phyloP scores from a whole-genome alignment of 2,797 vertebrate genomes.

The Acanthopagrus latus region DNA sequence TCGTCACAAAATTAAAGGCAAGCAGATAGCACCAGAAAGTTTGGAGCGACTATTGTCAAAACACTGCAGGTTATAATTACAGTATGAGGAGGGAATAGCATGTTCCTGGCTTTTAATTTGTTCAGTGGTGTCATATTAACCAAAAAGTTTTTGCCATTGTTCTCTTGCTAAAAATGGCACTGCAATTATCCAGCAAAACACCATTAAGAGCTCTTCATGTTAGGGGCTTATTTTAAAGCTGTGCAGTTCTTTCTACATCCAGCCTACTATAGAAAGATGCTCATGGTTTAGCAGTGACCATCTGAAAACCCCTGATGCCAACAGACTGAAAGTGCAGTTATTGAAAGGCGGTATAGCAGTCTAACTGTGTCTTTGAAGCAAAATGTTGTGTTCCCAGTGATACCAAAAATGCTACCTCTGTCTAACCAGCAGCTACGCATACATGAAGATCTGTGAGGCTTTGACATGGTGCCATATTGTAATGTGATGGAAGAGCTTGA shows the following conservation, averaged over 20 bases:
- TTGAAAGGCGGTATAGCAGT: not conserved
- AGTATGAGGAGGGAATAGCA: not conserved
- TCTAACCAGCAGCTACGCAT: not conserved
- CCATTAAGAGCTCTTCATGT: constrained; percentile 9
- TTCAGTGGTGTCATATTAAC: not conserved
- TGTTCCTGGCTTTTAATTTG: constrained; percentile 2
- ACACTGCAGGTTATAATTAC: constrained; percentile 6
- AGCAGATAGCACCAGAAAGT: not conserved
- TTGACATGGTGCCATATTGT: constrained; percentile 8
- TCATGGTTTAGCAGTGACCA: not conserved
- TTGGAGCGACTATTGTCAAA: not conserved
- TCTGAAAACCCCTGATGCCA: constrained; percentile 12
- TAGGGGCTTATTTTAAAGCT: not conserved
- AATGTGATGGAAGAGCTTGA: constrained; percentile 2
- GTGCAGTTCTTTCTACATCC: not conserved
- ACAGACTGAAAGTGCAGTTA: not conserved
- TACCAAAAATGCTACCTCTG: not conserved
- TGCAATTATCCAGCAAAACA: constrained; percentile 16
- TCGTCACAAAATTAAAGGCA: not conserved
- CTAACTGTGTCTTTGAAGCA: not conserved
- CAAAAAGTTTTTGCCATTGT: not conserved
- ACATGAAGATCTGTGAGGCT: not conserved
- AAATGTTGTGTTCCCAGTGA: not conserved
- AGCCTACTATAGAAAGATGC: not conserved
- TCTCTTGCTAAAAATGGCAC: constrained; percentile 28